These are phyloP conservation scores for Alentia gelatinosa DNA, from an alignment of 2,888 invertebrate genomes.

Conservation along the genomic window DNA sequence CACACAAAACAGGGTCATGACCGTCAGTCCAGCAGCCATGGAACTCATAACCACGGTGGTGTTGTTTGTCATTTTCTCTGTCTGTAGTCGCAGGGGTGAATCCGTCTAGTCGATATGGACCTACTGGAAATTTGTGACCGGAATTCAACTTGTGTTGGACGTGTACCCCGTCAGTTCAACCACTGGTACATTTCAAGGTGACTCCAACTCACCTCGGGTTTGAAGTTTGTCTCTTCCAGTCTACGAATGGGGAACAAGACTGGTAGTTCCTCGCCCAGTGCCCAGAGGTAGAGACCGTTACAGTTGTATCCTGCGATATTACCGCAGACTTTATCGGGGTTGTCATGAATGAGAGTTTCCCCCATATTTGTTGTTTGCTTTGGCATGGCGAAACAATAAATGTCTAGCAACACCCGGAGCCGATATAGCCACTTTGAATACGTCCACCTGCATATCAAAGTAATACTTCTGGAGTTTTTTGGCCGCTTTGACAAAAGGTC, in stretches of 20 bases:
- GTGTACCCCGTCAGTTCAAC: too few species aligned
- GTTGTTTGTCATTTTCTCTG: too few species aligned
- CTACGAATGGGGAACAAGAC: background rate
- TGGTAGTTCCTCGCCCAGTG: background rate
- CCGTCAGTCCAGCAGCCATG: too few species aligned
- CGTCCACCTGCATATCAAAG: conserved; percentile 2
- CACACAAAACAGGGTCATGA: too few species aligned
- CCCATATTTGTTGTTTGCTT: background rate
- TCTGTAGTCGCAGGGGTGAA: too few species aligned
- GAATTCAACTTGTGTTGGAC: too few species aligned
- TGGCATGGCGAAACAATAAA: background rate
- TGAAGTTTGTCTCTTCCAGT: background rate
- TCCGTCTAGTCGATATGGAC: too few species aligned
- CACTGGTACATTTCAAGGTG: too few species aligned
- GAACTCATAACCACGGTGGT: too few species aligned
- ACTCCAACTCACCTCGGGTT: background rate
- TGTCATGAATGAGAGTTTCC: background rate
- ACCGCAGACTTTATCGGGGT: background rate
- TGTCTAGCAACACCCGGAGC: conserved; percentile 6
- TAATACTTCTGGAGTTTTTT: background rate
- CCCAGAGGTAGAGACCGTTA: background rate
- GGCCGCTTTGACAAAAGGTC: conserved; percentile 21
- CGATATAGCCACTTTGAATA: conserved; percentile 31
- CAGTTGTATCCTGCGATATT: background rate
- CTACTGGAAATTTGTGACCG: too few species aligned